Evolutionary conservation across 2,113 vertebrate genomes (phyloP).

Genomic region (Mesoclemmys tuberculata): DNA sequence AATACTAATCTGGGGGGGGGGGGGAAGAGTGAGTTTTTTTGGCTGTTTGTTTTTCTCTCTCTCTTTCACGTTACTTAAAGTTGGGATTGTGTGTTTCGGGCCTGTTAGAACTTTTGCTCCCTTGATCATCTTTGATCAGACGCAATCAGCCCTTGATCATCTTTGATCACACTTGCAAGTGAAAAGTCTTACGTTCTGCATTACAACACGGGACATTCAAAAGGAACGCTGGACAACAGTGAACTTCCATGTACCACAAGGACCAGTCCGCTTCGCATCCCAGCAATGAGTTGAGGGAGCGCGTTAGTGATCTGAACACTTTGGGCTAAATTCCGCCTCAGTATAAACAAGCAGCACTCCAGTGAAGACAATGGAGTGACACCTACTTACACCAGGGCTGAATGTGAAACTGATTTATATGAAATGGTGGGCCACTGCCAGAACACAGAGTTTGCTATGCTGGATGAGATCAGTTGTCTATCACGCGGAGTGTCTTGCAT

Average conservation of each 20-base stretch:
- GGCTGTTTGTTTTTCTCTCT: neutral
- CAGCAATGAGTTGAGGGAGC: neutral
- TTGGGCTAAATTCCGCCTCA: neutral
- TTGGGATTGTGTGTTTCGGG: neutral
- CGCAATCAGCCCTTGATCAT: neutral
- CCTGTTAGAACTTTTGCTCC: neutral
- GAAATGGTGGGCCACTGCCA: neutral
- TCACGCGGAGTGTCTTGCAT: neutral
- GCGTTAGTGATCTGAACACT: accelerated
- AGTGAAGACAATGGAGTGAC: neutral
- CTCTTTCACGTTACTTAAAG: neutral
- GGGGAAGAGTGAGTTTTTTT: neutral
- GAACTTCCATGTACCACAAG: neutral
- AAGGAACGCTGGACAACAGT: neutral
- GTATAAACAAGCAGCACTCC: neutral
- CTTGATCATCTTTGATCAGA: neutral
- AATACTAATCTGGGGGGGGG: too few species aligned
- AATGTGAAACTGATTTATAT: neutral
- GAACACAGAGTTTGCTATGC: neutral
- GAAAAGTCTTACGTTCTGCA: neutral
- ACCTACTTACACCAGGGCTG: neutral
- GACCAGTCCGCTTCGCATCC: neutral
- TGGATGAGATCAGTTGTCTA: neutral
- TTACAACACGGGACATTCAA: neutral
- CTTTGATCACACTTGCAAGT: neutral